A percentile compares a stretch with the other conserved stretches of the same genome.
Evolutionary conservation across 2,888 invertebrate genomes (phyloP).

Genomic region (Silvanus unidentatus): DNA sequence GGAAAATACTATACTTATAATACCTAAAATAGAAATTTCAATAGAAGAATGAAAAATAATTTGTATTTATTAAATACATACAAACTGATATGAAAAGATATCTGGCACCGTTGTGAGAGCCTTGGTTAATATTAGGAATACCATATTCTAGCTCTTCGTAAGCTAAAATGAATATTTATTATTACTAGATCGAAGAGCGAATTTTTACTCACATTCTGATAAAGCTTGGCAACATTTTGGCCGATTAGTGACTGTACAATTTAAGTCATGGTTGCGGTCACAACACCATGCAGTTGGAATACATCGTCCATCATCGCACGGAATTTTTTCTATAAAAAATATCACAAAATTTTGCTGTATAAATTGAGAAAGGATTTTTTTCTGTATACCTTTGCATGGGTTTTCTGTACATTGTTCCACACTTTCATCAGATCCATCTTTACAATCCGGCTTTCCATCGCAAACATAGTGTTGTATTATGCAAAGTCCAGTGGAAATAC

Average conservation of each 20-base stretch:
- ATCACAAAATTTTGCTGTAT: conserved; percentile 1
- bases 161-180: conserved; percentile 24
- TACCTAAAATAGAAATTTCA: conserved; percentile 27
- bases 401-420: conserved; percentile 40
- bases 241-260: conserved; percentile 46
- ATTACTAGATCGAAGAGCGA: neutral
- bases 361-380: conserved; percentile 1
- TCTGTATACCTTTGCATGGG: conserved; percentile 45
- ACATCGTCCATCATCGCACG: conserved; percentile 49
- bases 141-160: conserved; percentile 39
- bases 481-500: conserved; percentile 41
- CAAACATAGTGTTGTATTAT: conserved; percentile 50
- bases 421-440: conserved; percentile 50
- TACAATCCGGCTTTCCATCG: conserved; percentile 51
- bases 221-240: conserved; percentile 46
- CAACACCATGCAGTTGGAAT: conserved; percentile 52
- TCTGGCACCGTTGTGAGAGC: conserved; percentile 33
- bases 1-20: conserved; percentile 40
- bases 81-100: conserved; percentile 44
- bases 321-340: conserved; percentile 41
- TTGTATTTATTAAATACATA: conserved; percentile 33
- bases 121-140: conserved; percentile 31
- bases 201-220: conserved; percentile 37
- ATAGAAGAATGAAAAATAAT: neutral
- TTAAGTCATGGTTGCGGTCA: conserved; percentile 44